Evolutionary conservation across 92 coral and sea anemone genomes (phyloP).

Genomic region (Heteractis magnifica): DNA sequence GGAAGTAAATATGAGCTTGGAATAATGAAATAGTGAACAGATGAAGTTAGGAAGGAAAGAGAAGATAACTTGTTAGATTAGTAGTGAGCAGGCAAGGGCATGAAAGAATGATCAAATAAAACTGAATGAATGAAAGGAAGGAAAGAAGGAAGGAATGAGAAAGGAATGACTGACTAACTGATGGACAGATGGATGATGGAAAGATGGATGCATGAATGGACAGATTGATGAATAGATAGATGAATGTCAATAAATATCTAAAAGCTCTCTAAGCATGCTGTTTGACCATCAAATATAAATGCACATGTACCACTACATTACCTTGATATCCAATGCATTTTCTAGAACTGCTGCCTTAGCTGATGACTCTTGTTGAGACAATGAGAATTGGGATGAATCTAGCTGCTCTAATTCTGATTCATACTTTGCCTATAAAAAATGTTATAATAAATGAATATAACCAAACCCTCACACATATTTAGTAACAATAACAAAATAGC

Average conservation of each 20-base stretch:
- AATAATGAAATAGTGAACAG: not conserved
- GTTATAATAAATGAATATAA: not conserved
- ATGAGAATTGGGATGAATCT: conserved; percentile 95
- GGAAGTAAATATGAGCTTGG: not conserved
- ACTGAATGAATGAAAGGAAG: not conserved
- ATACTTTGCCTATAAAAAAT: conserved; percentile 70
- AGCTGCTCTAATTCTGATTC: conserved; percentile 79
- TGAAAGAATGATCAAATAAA: no score
- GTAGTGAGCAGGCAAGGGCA: no score
- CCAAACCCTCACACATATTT: no score
- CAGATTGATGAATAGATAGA: no score
- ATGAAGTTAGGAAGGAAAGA: not conserved
- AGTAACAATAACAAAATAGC: no score
- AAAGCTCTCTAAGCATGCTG: not conserved
- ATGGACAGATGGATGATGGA: not conserved
- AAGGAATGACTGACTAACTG: not conserved
- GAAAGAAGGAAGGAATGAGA: no score
- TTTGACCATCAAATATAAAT: no score
- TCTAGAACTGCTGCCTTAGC: conserved; percentile 72
- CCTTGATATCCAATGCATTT: conserved; percentile 95
- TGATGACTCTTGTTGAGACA: conserved; percentile 94
- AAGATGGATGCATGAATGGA: not conserved
- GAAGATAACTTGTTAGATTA: no score
- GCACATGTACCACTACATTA: conserved; percentile 6
- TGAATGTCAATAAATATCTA: not conserved